These are phyloP conservation scores for Salmo trutta DNA, from an alignment of 2,797 vertebrate genomes.

Conservation along the genomic window DNA sequence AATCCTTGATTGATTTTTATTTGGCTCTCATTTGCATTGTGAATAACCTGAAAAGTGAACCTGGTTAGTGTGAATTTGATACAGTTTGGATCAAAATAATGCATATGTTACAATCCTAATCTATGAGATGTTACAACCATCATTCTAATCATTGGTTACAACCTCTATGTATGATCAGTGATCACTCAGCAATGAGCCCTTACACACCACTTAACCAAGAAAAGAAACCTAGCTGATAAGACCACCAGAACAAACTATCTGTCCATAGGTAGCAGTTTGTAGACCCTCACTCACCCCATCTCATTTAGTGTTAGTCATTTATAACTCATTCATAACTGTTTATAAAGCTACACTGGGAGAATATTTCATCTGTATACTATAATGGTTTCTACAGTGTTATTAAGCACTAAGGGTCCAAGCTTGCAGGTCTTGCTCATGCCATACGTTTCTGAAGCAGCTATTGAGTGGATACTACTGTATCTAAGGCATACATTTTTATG, in stretches of 20 bases:
- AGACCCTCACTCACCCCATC: not conserved
- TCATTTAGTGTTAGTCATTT: not conserved
- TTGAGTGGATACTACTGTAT: constrained; percentile 12
- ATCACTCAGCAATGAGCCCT: not conserved
- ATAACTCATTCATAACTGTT: not conserved
- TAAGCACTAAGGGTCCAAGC: not conserved
- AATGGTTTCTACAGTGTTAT: constrained; percentile 1
- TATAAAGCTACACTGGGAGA: not conserved
- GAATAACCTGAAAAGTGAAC: not conserved
- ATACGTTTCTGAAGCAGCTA: constrained; percentile 21
- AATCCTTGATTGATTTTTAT: not conserved
- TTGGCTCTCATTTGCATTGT: constrained; percentile 13
- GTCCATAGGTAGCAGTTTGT: constrained; percentile 44
- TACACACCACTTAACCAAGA: not conserved
- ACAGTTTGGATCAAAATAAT: not conserved
- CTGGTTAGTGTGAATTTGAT: constrained; percentile 4
- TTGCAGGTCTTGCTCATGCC: not conserved
- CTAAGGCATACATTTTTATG: not conserved
- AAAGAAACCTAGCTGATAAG: not conserved
- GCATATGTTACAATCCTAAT: not conserved
- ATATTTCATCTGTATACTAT: not conserved
- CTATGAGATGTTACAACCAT: not conserved
- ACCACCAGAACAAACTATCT: not conserved
- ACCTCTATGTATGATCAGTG: not conserved
- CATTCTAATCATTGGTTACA: not conserved